Evolutionary conservation across 2,797 vertebrate genomes (phyloP).

Genomic region (Salarias fasciatus): DNA sequence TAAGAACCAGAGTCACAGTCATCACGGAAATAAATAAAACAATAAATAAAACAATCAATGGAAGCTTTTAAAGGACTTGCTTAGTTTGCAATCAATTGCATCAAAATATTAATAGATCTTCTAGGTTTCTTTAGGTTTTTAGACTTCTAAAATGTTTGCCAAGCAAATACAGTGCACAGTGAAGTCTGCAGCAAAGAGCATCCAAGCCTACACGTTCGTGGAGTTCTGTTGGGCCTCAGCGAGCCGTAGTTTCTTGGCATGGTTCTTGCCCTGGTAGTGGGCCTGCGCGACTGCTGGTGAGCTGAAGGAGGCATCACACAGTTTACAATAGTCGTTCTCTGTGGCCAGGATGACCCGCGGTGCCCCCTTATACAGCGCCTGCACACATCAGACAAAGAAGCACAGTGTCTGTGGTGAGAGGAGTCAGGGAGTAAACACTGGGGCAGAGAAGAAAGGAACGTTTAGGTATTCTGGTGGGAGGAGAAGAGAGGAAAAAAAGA

Average conservation of each 20-base stretch:
- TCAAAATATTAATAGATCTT: no score
- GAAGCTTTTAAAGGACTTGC: no score
- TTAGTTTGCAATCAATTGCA: no score
- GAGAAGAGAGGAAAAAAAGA: neutral
- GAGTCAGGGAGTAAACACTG: conserved; percentile 18
- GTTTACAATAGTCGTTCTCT: conserved; percentile 98
- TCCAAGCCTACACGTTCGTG: conserved; percentile 87
- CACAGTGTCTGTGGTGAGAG: conserved; percentile 41
- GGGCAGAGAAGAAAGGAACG: conserved; percentile 14
- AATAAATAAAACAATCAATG: neutral
- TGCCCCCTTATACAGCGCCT: conserved; percentile 88
- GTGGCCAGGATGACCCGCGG: conserved; percentile 96
- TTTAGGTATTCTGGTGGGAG: neutral
- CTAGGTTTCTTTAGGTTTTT: no score
- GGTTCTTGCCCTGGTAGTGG: conserved; percentile 98
- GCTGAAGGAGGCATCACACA: conserved; percentile 97
- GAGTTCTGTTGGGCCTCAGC: conserved; percentile 91
- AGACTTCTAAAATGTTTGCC: no score
- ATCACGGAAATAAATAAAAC: neutral
- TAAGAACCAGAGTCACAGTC: conserved; percentile 11
- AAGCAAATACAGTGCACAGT: no score
- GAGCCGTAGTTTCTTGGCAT: conserved; percentile 94
- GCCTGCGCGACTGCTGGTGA: conserved; percentile 96
- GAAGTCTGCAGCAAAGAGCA: neutral
- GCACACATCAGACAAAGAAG: conserved; percentile 50